Evolutionary conservation across 2,113 vertebrate genomes (phyloP), one percentile per base, ranked within the genome.

Genomic region (Cinclus mexicanus): DNA sequence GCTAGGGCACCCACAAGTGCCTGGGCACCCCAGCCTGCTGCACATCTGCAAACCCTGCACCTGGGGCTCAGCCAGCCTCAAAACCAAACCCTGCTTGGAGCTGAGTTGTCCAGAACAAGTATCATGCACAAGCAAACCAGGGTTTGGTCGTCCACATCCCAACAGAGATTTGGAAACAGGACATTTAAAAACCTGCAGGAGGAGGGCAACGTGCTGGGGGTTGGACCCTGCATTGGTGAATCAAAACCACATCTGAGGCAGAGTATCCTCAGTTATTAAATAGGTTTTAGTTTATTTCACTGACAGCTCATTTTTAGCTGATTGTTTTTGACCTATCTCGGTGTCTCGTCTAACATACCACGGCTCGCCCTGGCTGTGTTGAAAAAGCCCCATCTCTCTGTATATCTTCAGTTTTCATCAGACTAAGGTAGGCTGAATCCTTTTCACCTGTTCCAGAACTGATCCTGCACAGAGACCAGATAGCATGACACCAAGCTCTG

Each of bases 321-420:
- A 60, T 47, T 67, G 49, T 12, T 83, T 79, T 10, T 79, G 20
- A 28, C 31, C 55, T 9, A 2, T 39, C 75, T 68, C 49, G 17
- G 49, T 46, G n/a, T 26, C 75, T 37, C 1, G 1, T 22, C 78
- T 28, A 37, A 61, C 11, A 2, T 1, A n/a, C 42, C 19, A 37
- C 1, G 0, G 37, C 47, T 67, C 2, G 1, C 44, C 49, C 35
- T 5, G 13, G 20, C 28, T 57, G 28, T 18, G 65, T 4, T 44
- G 53, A 44, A 77, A 86, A 72, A 71, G 57, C 41, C 14, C 22
- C 8, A 2, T 33, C 20, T 41, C 22, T 67, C 18, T 37, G 49
- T 4, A 20, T 7, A 26, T 50, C 50, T 83, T 92, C 78, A 68
- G 41, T 87, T 70, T 90, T 35, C 59, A 52, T 35, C 53, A 57